Conservation (phyloP, 2,113 vertebrate species). For the Sebastes fasciatus region DNA sequence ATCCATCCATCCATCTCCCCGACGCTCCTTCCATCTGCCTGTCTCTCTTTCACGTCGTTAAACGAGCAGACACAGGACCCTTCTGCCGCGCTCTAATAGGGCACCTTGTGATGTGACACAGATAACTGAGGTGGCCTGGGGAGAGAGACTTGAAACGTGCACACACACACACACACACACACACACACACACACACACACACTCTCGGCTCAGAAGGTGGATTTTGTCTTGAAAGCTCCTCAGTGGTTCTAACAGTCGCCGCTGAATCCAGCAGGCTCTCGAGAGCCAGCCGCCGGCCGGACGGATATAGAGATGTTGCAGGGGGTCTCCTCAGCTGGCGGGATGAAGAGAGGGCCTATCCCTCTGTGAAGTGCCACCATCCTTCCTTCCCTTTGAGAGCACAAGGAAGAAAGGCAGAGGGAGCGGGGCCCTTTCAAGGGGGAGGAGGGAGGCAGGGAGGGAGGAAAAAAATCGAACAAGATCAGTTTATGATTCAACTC, state of each 20-base stretch:
- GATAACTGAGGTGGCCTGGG: slow-evolving; percentile 78
- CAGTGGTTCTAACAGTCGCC: slow-evolving; percentile 66
- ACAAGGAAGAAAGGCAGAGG: slow-evolving; percentile 69
- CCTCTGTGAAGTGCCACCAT: slow-evolving; percentile 80
- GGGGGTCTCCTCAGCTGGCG: slow-evolving; percentile 77
- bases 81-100: slow-evolving; percentile 80
- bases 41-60: slow-evolving; percentile 67
- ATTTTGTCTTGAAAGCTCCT: slow-evolving; percentile 84
- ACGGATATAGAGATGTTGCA: slow-evolving; percentile 67
- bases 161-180: background rate
- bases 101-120: slow-evolving; percentile 79
- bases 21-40: slow-evolving; percentile 14
- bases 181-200: slow-evolving; percentile 10
- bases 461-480: slow-evolving; percentile 83
- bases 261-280: slow-evolving; percentile 72
- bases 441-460: slow-evolving; percentile 23
- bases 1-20: slow-evolving; percentile 58
- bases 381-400: slow-evolving; percentile 76
- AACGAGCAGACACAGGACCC: slow-evolving; percentile 75
- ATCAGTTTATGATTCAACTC: slow-evolving; percentile 81
- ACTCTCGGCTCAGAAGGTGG: slow-evolving; percentile 76
- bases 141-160: slow-evolving; percentile 79
- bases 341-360: slow-evolving; percentile 79
- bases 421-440: slow-evolving; percentile 65
- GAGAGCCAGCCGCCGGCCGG: slow-evolving; percentile 50